Evolutionary conservation across 2,797 vertebrate species (phyloP), one percentile per base, ranked within the genome.

Genomic region (Mastacembelus armatus): DNA sequence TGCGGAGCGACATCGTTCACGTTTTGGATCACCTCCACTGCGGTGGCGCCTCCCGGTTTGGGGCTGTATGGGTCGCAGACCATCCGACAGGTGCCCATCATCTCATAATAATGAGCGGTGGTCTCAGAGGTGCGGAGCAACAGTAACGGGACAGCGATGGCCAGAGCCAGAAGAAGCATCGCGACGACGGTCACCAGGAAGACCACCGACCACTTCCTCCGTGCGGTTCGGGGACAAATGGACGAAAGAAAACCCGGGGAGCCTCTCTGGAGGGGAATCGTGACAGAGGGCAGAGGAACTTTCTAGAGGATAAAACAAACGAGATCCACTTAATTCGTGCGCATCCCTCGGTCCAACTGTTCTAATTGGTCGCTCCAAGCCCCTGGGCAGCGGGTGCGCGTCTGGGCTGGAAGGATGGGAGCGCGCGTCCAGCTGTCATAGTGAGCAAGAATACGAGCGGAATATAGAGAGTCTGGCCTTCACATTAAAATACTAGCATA

Each of bases 31-130:
- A 94, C 94, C 89, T 96, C 96, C 90, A 95, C 90, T 57, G 95
- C 94, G 1, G 92, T 94, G 2, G 83, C 82, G 19, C 69, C 92
- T 63, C 93, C 94, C 40, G 92, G 86, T 71, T 92, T 93, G 1
- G 92, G 73, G 72, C 79, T 94, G 91, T 97, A 97, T 0, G 96
- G 96, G 90, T 98, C 96, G 65, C 96, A 98, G 43, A 97, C 96
- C 96, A 98, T 98, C 81, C 96, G 94, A 79, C 96, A 98, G 81
- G 96, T 96, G 83, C 96, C 96, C 95, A 98, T 94, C 96, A 98
- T 98, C 91, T 98, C 96, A 71, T 97, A 98, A 81, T 98, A 96
- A 82, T 96, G 96, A 33, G 94, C 95, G 3, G 92, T 91, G 57
- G 94, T 85, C 21, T 92, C 90, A 2, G 94, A 86, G 79, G 92